These are phyloP conservation scores for Oncorhynchus gorbuscha DNA, from an alignment of 2,113 vertebrate genomes.

Conservation along the genomic window DNA sequence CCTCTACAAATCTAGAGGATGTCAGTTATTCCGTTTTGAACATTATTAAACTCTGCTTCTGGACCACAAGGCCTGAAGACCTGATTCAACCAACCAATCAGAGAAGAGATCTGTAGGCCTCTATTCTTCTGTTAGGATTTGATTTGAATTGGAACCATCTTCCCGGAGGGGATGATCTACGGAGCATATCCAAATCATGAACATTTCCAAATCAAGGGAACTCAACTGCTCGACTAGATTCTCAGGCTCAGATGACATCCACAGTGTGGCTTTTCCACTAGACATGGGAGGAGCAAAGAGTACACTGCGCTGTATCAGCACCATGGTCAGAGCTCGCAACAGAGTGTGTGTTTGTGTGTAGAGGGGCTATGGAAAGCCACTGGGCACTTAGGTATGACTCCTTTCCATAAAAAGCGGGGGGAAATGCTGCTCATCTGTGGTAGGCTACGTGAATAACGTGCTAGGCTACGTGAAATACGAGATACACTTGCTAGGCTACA, in stretches of 20 bases:
- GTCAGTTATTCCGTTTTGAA: too few species aligned
- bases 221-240: neutral
- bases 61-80: neutral
- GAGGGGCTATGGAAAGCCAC: too few species aligned
- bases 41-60: neutral
- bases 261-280: conserved; percentile 8
- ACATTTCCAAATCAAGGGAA: conserved; percentile 7
- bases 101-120: neutral
- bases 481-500: too few species aligned
- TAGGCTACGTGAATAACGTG: too few species aligned
- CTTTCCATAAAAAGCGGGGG: too few species aligned
- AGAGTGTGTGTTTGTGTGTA: too few species aligned
- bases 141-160: neutral
- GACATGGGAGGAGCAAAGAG: conserved; percentile 11
- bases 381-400: too few species aligned
- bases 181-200: neutral
- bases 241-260: conserved; percentile 3
- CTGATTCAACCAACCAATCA: neutral
- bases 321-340: too few species aligned
- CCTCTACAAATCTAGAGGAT: too few species aligned
- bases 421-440: too few species aligned
- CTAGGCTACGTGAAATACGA: too few species aligned
- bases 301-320: neutral
- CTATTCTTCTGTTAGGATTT: neutral
- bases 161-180: conserved; percentile 3